Evolutionary conservation across 2,113 vertebrate species (phyloP), one percentile per base, ranked within the genome.

Genomic region (Dascyllus trimaculatus): DNA sequence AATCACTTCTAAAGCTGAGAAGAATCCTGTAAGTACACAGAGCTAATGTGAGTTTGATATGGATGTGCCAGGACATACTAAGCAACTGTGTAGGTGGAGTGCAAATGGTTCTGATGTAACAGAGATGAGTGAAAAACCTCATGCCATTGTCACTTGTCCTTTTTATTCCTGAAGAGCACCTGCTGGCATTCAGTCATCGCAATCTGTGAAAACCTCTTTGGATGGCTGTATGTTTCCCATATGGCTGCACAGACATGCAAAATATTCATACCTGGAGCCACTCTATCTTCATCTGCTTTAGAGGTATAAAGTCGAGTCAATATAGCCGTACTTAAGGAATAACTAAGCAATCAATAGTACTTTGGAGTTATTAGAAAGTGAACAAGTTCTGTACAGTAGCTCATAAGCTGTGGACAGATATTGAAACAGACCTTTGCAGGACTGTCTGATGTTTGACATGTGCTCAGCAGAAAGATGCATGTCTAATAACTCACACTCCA

Each of bases 331-430:
- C 71, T 68, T 77, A 71, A 77, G 62, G 52, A 72, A 75, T 82
- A 81, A 77, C 57, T 25, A 65, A 71, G 71, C 18, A 60, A 72
- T 86, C 75, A 69, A 88, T 86, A 71, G 3, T 35, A 40, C 46
- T 74, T 72, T 75, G 45, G 49, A 53, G 59, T 71, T 52, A 80
- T 78, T 66, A 77, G 38, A 74, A 62, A 76, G 49, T 65, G 53
- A 82, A 77, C 35, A 70, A 64, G 38, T 51, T 78, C 18, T 75
- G 45, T 32, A 17, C 69, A 13, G 52, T 66, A 35, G 35, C 49
- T 64, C 58, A 40, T 54, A 24, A 59, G 56, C 59, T 62, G 46
- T 71, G 64, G 29, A 75, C 45, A 67, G 56, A 38, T n/a, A 25
- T 14, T 56, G 25, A 49, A 69, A 58, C 10, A 46, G 54, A 71